Evolutionary conservation across 2,113 vertebrate genomes (phyloP), one percentile per base, ranked within the genome.

Genomic region (Pomatorhinus ruficollis): DNA sequence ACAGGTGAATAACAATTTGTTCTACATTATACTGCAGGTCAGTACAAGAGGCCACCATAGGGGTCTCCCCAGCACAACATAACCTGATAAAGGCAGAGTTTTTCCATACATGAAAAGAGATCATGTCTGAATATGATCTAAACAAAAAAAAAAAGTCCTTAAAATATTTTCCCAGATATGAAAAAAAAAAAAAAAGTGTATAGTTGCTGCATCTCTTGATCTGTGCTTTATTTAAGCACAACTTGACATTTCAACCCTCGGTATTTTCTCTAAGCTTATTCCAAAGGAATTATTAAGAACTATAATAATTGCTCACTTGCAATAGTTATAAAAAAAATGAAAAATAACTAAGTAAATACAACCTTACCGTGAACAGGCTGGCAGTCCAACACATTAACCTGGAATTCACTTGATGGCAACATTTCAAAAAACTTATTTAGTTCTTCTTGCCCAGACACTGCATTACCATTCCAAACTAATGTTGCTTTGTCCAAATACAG

Each of bases 391-490:
- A 99, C 98, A 2, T 98, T 99, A 89, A 99, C 98, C 77, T 99
- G 98, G 96, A 99, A 99, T 85, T 99, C 99, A 91, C 99, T 99
- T 13, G 99, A 99, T 19, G 99, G 99, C 91, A 99, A 97, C 77
- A 99, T 98, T 97, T 99, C 99, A 96, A 99, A 99, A 92, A 99
- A 99, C 63, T 99, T 99, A 30, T 97, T 97, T 37, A 99, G 97
- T 4, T 98, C 98, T n/a, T 99, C 98, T 59, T 99, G 99, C 52
- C 99, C 99, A 0, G 99, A 99, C 61, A 99, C 95, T 0, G 98
- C 98, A 3, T 99, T 99, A n/a, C 99, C 99, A 3, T 99, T 99
- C 99, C 99, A 99, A 57, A 99, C 98, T 50, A 99, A 89, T 0
- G 99, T 99, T 3, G 99, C 99, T 64, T 99, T 99, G 97, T 99